Conservation (phyloP, 2,797 vertebrate species). For the Chrysocyon brachyurus region DNA sequence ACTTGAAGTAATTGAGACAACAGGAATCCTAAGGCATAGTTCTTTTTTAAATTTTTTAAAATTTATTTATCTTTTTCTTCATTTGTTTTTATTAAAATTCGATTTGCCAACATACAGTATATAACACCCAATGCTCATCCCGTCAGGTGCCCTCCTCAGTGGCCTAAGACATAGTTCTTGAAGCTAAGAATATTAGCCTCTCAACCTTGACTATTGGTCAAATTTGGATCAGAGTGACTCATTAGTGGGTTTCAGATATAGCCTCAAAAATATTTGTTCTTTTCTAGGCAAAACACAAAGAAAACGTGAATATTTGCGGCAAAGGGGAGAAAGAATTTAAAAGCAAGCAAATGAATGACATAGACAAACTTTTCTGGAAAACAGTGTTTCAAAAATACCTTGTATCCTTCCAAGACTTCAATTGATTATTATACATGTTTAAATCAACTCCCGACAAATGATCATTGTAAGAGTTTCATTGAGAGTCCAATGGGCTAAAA, state of each 20-base stretch:
- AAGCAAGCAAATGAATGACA: neutral
- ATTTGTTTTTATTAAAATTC: too few relatives aligned
- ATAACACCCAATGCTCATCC: too few relatives aligned
- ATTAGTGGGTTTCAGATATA: neutral
- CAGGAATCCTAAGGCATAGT: neutral
- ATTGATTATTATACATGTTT: neutral
- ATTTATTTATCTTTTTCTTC: too few relatives aligned
- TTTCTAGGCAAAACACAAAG: neutral
- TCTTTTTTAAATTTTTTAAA: neutral
- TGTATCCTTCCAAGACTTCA: neutral
- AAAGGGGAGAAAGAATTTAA: neutral
- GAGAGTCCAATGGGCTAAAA: neutral
- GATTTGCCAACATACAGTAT: too few relatives aligned
- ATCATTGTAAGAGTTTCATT: neutral
- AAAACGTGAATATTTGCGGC: neutral
- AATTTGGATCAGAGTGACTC: neutral
- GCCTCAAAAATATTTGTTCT: neutral
- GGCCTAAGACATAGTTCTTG: neutral
- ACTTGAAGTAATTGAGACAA: neutral
- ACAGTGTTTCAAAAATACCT: neutral
- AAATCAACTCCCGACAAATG: neutral
- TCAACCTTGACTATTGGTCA: neutral
- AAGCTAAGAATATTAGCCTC: neutral
- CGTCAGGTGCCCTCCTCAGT: too few relatives aligned
- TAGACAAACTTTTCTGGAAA: neutral